phyloP scores from a whole-genome alignment of 1,140 invertebrate species.

The Solen grandis region DNA sequence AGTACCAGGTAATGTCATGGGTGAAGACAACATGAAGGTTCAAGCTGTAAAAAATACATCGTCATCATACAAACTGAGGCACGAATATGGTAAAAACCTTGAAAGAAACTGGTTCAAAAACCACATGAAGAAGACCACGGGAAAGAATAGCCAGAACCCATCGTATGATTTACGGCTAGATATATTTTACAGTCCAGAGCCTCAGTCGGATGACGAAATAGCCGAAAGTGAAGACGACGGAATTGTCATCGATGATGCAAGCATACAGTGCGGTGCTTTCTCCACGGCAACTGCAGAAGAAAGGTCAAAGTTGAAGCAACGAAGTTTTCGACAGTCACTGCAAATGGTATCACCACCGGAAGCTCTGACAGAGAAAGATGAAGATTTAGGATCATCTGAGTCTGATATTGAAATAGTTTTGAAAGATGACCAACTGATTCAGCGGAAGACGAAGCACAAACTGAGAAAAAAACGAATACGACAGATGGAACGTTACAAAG shows the following conservation, averaged over 20 bases:
- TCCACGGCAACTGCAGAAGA: conserved; percentile 28
- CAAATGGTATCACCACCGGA: neutral
- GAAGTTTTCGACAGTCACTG: neutral
- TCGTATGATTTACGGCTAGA: conserved; percentile 36
- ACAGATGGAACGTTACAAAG: conserved; percentile 33
- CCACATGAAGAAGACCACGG: conserved; percentile 19
- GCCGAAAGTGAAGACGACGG: neutral
- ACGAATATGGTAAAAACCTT: conserved; percentile 51
- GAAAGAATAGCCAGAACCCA: neutral
- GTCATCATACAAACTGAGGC: conserved; percentile 27
- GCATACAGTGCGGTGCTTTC: conserved; percentile 41
- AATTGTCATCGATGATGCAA: conserved; percentile 15
- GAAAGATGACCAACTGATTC: conserved; percentile 48
- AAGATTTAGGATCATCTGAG: conserved; percentile 20
- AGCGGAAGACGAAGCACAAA: conserved; percentile 51
- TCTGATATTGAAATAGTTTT: conserved; percentile 50
- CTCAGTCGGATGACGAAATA: conserved; percentile 37
- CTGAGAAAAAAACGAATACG: conserved; percentile 41
- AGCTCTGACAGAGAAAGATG: conserved; percentile 13
- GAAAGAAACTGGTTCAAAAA: conserved; percentile 47
- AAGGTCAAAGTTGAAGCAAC: neutral
- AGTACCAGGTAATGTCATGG: too few relatives aligned
- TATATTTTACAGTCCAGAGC: conserved; percentile 51
- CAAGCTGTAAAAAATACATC: conserved; percentile 3
- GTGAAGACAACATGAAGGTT: too few relatives aligned